phyloP scores from a whole-genome alignment of 2,888 invertebrate genomes.

The Pristionchus exspectatus region DNA sequence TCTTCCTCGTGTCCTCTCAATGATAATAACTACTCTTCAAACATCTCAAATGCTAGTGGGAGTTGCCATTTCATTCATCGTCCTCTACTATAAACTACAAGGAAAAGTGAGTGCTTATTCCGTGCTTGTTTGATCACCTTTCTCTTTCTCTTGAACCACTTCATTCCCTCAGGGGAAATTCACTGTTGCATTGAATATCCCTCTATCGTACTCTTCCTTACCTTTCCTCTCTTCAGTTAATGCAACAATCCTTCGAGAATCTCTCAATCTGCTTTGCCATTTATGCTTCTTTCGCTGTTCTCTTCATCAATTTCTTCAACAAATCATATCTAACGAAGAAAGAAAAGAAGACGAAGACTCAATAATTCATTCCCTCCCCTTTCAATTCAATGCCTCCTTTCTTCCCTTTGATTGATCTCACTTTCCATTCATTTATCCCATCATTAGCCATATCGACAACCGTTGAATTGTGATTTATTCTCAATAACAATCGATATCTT shows the following conservation, averaged over 20 bases:
- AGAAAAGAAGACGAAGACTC: slow-evolving; percentile 56
- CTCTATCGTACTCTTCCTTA: background rate
- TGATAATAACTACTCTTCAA: slow-evolving; percentile 68
- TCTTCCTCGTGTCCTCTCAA: slow-evolving; percentile 63
- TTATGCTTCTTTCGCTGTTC: slow-evolving; percentile 78
- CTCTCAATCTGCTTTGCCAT: slow-evolving; percentile 74
- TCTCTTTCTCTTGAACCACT: background rate
- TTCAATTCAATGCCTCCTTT: slow-evolving; percentile 12
- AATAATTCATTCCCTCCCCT: background rate
- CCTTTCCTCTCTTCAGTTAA: slow-evolving; percentile 20
- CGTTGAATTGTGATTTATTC: background rate
- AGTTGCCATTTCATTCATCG: slow-evolving; percentile 72
- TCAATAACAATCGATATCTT: slow-evolving; percentile 55
- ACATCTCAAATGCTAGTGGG: slow-evolving; percentile 75
- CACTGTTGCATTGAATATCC: background rate
- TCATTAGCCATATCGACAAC: slow-evolving; percentile 35
- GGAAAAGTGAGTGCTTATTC: slow-evolving; percentile 60
- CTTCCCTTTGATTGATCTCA: slow-evolving; percentile 36
- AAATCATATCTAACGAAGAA: slow-evolving; percentile 73
- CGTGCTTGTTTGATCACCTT: slow-evolving; percentile 14
- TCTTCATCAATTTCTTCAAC: slow-evolving; percentile 78
- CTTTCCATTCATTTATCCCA: slow-evolving; percentile 21
- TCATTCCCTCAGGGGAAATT: background rate
- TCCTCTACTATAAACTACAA: slow-evolving; percentile 70
- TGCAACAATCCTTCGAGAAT: slow-evolving; percentile 54